phyloP scores from a whole-genome alignment of 2,113 vertebrate genomes.

The Malurus alboscapulatus region DNA sequence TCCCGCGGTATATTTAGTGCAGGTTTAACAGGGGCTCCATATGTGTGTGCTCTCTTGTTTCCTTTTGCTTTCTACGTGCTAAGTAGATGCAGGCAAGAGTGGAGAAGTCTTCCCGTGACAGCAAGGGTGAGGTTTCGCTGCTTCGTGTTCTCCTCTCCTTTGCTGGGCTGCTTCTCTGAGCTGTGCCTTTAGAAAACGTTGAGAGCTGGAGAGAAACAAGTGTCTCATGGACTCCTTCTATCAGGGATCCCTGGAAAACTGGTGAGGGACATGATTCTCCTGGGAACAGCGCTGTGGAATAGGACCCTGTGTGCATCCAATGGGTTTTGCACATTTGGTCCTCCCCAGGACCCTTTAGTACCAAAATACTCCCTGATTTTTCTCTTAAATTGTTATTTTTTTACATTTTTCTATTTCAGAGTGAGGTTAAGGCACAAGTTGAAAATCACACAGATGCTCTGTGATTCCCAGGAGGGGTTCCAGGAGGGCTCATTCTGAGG shows the following conservation, averaged over 20 bases:
- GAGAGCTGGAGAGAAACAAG: neutral
- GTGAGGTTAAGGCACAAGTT: neutral
- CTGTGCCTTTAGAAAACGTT: neutral
- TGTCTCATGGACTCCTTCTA: neutral
- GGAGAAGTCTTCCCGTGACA: neutral
- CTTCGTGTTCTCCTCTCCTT: neutral
- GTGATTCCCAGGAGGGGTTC: neutral
- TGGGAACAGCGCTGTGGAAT: accelerated
- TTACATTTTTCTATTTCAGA: neutral
- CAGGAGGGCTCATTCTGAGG: neutral
- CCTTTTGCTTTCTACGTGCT: conserved; percentile 25
- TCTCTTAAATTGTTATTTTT: neutral
- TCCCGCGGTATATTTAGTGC: conserved; percentile 36
- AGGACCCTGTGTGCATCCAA: neutral
- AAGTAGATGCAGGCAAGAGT: conserved; percentile 49
- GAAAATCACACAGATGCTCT: neutral
- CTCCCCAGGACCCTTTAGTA: neutral
- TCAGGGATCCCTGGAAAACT: neutral
- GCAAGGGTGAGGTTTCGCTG: neutral
- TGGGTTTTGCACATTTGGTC: neutral
- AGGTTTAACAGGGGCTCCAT: conserved; percentile 22
- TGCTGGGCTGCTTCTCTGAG: neutral
- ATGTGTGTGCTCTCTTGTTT: conserved; percentile 39
- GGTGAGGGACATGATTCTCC: neutral
- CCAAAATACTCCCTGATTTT: neutral